Conservation (phyloP, 2,113 vertebrate species). For the Acanthisitta chloris region DNA sequence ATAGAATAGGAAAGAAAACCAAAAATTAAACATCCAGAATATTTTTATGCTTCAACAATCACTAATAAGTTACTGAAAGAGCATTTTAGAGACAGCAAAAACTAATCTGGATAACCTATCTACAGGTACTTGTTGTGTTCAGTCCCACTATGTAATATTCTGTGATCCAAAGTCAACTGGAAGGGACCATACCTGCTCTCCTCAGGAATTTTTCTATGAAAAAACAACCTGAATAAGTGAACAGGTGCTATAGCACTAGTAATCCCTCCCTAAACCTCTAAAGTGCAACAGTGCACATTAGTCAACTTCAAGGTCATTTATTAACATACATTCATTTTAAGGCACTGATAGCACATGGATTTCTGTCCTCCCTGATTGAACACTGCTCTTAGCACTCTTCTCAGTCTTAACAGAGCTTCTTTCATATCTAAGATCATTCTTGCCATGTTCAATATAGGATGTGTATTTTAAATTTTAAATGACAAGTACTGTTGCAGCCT, state of each 20-base stretch:
- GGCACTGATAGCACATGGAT: not conserved
- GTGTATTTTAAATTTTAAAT: not conserved
- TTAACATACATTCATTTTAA: not conserved
- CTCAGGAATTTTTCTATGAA: not conserved
- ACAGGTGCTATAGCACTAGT: not conserved
- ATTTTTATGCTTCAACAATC: not conserved
- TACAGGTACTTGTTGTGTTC: not conserved
- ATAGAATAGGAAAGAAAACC: not conserved
- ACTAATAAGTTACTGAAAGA: conserved; percentile 5
- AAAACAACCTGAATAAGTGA: not conserved
- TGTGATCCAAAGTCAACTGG: not conserved
- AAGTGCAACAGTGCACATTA: not conserved
- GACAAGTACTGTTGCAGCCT: not conserved
- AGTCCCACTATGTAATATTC: not conserved
- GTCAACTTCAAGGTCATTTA: not conserved
- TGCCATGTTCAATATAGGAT: not conserved
- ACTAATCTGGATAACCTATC: conserved; percentile 7
- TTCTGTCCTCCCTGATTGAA: not conserved
- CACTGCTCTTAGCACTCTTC: not conserved
- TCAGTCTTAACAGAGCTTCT: not conserved
- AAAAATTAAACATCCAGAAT: conserved; percentile 12
- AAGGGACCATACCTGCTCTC: not conserved
- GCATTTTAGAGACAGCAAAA: not conserved
- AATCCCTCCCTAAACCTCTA: not conserved
- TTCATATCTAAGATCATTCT: not conserved